Conservation (phyloP, 2,888 invertebrate genomes). For the Cataglyphis cursor region DNA sequence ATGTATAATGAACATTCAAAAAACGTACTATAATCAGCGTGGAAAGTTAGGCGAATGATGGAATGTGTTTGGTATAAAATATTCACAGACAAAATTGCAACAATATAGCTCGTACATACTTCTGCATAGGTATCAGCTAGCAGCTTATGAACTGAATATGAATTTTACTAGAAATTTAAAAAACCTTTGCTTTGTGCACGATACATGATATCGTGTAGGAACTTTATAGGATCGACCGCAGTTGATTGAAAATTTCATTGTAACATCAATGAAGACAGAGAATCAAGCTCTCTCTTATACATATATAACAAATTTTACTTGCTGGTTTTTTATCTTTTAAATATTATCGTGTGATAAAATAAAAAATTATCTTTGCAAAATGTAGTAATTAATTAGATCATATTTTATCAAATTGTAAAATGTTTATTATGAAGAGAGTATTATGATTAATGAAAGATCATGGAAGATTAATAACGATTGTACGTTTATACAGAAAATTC, state of each 20-base stretch:
- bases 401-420: background rate
- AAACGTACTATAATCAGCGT: conserved; percentile 2
- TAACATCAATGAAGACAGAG: background rate
- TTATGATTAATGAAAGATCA: background rate
- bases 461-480: background rate
- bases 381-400: background rate
- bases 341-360: background rate
- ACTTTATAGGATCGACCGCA: conserved; percentile 14
- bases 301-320: background rate
- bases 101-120: background rate
- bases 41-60: conserved; percentile 18
- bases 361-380: conserved; percentile 7
- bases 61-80: conserved; percentile 1
- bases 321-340: background rate
- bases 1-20: conserved; percentile 16
- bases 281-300: background rate
- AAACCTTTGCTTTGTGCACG: conserved; percentile 26
- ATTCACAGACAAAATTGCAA: conserved; percentile 21
- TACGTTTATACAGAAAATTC: background rate
- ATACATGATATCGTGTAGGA: background rate
- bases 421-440: background rate
- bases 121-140: conserved; percentile 14
- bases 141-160: conserved; percentile 17
- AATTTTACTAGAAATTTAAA: conserved; percentile 9
- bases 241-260: conserved; percentile 33